Evolutionary conservation across 2,888 invertebrate species (phyloP).

Genomic region (Oxycera nigricornis): DNA sequence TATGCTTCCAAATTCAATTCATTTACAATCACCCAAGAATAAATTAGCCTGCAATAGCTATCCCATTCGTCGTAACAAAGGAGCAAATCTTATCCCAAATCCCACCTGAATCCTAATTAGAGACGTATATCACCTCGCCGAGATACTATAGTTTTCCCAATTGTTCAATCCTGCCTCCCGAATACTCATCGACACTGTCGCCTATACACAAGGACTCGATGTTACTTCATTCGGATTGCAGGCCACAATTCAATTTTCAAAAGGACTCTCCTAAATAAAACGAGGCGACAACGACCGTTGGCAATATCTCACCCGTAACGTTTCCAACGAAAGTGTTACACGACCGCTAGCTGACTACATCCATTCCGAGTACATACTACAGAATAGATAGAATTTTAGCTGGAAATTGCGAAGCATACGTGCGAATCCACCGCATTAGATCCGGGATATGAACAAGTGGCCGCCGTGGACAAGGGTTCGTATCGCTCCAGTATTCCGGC

Average conservation of each 20-base stretch:
- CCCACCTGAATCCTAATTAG: neutral
- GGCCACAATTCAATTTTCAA: constrained; percentile 29
- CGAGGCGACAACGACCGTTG: neutral
- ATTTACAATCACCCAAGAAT: neutral
- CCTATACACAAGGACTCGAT: neutral
- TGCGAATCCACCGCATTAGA: neutral
- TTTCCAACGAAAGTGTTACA: neutral
- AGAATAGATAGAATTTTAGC: neutral
- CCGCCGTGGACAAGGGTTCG: constrained; percentile 8
- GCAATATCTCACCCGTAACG: neutral
- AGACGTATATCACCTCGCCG: neutral
- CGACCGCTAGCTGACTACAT: too few species aligned
- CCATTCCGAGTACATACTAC: too few species aligned
- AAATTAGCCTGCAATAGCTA: too few species aligned
- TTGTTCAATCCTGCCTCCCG: neutral
- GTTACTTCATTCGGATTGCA: neutral
- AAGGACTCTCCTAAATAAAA: constrained; percentile 4
- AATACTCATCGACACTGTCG: neutral
- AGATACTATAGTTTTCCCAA: neutral
- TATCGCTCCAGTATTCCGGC: neutral
- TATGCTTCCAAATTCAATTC: neutral
- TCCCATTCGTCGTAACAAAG: too few species aligned
- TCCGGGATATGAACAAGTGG: neutral
- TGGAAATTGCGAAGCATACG: constrained; percentile 16
- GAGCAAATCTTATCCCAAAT: too few species aligned